Evolutionary conservation across 2,797 vertebrate genomes (phyloP).

Genomic region (Myotis findleyi): DNA sequence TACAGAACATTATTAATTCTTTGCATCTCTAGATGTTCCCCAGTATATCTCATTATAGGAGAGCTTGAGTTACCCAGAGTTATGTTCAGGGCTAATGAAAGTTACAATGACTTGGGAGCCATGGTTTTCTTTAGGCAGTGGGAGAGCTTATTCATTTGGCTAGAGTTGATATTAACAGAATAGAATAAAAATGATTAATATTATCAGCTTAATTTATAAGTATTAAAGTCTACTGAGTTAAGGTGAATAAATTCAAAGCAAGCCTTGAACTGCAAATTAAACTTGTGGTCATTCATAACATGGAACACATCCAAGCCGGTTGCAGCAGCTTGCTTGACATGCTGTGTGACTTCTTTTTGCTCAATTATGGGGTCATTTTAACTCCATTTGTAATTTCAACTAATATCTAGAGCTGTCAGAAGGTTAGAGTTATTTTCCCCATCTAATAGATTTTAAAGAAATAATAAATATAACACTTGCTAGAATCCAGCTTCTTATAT

Average conservation of each 20-base stretch:
- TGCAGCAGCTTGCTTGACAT: background rate
- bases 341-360: background rate
- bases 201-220: constrained; percentile 33
- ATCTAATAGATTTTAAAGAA: constrained; percentile 33
- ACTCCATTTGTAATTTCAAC: constrained; percentile 51
- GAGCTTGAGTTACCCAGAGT: constrained; percentile 3
- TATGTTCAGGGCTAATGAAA: background rate
- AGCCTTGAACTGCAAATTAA: constrained; percentile 25
- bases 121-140: background rate
- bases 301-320: background rate
- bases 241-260: background rate
- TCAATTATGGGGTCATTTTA: background rate
- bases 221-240: background rate
- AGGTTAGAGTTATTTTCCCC: constrained; percentile 7
- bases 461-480: background rate
- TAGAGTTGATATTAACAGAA: constrained; percentile 39
- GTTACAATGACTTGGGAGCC: background rate
- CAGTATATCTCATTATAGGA: background rate
- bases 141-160: constrained; percentile 41
- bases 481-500: background rate
- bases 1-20: background rate
- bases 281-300: background rate
- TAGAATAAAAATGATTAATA: constrained; percentile 44
- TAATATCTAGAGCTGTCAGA: constrained; percentile 57
- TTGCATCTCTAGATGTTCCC: background rate